Conservation (phyloP, 2,113 vertebrate genomes). For the Dicrurus megarhynchus region DNA sequence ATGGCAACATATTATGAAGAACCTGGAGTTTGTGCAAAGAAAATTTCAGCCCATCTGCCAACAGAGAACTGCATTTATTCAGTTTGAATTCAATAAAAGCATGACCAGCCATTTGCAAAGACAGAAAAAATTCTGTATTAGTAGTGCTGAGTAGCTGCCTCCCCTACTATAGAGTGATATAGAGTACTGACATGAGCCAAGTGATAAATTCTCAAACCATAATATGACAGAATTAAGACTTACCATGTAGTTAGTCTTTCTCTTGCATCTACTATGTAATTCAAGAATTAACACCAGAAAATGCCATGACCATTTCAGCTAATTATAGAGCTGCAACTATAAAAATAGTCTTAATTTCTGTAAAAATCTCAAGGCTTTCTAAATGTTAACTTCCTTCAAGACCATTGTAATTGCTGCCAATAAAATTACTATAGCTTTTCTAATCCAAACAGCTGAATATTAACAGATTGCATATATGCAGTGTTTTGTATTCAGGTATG, state of each 20-base stretch:
- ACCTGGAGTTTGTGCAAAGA: constrained; percentile 1
- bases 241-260: not conserved
- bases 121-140: not conserved
- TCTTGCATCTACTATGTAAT: not conserved
- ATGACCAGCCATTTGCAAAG: not conserved
- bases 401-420: not conserved
- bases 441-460: not conserved
- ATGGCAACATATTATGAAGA: not conserved
- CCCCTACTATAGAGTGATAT: not conserved
- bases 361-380: not conserved
- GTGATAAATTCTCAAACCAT: not conserved
- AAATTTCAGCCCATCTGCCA: not conserved
- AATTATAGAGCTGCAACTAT: not conserved
- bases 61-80: not conserved
- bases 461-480: not conserved
- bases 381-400: not conserved
- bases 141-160: not conserved
- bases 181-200: not conserved
- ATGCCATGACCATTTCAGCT: not conserved
- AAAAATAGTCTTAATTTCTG: not conserved
- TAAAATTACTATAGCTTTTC: not conserved
- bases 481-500: not conserved
- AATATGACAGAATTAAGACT: not conserved
- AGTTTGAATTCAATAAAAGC: not conserved
- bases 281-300: not conserved